Base-by-base conservation (phyloP, 2,888 invertebrate species). In the Tortricodes alternella region DNA sequence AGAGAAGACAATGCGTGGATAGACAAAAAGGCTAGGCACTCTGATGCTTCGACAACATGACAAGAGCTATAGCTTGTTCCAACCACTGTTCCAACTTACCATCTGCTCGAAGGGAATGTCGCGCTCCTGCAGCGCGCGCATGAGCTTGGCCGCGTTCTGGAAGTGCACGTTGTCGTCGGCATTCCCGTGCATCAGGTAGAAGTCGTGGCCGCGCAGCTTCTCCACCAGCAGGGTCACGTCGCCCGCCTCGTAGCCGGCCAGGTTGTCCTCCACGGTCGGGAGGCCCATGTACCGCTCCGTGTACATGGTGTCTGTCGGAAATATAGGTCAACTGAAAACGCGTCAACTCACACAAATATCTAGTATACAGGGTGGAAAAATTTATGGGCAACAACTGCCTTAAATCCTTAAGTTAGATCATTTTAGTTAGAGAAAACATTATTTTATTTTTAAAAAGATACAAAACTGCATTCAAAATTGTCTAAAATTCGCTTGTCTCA, bases 241-340 rank as follows among this genome's bases (percentile, higher is more conserved):
- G 44, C 96, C 94, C 0, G 91, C 92, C 46, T 93, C 87, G 81
- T 98, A 98, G 19, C 95, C 95, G 0, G 75, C 59, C 24, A 93
- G 71, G 79, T 98, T 97, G 74, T 97, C 96, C 1, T 93, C 92
- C 0, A 70, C 73, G 0, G 93, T 94, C 0, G 96, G 96, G 37
- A 95, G 81, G 0, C 97, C 97, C 98, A 99, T 98, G 82, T 95
- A 98, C 7, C 98, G 92, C 78, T 99, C 98, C 0, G 98, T 98
- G 81, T 98, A 99, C 71, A 97, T 96, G 0, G 98, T 95, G 78
- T 98, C 98, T 98, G 70, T 3, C n/a, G n/a, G n/a, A n/a, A n/a
- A n/a, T n/a, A n/a, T n/a, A n/a, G n/a, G n/a, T n/a, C n/a, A n/a
- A n/a, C 66, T 21, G 21, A 21, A 5, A 3, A 4, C 5, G 3